Percentiles rank a stretch among this genome's conserved stretches.
phyloP scores from a whole-genome alignment of 2,797 vertebrate species.

The Podarcis lilfordi region DNA sequence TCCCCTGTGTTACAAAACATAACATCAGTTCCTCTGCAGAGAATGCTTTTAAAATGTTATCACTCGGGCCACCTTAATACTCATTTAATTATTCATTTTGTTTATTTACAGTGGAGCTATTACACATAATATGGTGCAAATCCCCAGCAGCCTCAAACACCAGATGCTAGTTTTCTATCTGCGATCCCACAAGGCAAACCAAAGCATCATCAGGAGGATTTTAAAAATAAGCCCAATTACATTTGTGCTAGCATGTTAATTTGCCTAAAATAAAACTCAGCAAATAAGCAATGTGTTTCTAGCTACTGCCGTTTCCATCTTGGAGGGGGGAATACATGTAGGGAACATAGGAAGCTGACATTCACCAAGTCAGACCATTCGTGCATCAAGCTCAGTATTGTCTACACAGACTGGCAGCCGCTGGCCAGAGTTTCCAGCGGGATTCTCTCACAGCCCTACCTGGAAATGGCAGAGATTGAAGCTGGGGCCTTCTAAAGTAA shows the following conservation, averaged over 20 bases:
- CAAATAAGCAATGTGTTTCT: constrained; percentile 71
- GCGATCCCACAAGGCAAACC: constrained; percentile 74
- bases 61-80: constrained; percentile 73
- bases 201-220: constrained; percentile 76
- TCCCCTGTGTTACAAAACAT: not conserved
- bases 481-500: not conserved
- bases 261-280: constrained; percentile 73
- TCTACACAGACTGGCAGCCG: not conserved
- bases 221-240: constrained; percentile 80
- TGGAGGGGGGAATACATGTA: constrained; percentile 28
- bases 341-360: not conserved
- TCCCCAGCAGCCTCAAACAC: constrained; percentile 78
- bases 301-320: constrained; percentile 54
- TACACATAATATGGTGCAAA: constrained; percentile 77
- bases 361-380: too few species aligned
- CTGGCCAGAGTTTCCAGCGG: not conserved
- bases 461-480: not conserved
- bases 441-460: not conserved
- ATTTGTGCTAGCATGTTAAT: constrained; percentile 77
- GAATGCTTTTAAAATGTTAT: constrained; percentile 58
- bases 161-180: constrained; percentile 78
- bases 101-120: constrained; percentile 82
- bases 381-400: not conserved
- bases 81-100: constrained; percentile 80
- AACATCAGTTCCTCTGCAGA: constrained; percentile 21